Conservation (phyloP, 1,140 invertebrate genomes). For the Periplaneta americana region DNA sequence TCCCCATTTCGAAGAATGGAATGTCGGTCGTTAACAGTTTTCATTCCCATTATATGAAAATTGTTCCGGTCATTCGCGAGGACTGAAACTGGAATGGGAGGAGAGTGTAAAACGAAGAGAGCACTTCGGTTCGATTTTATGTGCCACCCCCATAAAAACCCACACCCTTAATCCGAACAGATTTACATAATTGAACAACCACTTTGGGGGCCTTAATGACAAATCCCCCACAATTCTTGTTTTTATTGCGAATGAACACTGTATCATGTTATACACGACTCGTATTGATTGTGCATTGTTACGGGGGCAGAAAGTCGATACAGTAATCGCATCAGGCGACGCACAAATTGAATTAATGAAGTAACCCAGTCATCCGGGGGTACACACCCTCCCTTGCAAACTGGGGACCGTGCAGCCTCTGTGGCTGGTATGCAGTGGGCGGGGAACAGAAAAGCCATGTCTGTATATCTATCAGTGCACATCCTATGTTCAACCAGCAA, state of each 20-base stretch:
- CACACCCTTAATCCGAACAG: neutral
- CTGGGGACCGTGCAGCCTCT: no score
- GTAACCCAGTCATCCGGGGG: neutral
- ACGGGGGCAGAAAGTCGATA: neutral
- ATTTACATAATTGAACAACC: neutral
- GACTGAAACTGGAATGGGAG: neutral
- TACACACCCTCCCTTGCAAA: neutral
- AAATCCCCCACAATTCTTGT: neutral
- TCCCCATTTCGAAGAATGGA: neutral
- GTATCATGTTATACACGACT: neutral
- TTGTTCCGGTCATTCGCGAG: neutral
- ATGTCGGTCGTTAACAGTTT: neutral
- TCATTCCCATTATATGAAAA: neutral
- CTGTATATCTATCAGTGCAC: no score
- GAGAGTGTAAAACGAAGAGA: neutral
- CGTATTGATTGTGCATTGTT: neutral
- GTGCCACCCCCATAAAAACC: neutral
- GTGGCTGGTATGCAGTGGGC: no score
- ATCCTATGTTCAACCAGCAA: no score
- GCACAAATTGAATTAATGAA: neutral
- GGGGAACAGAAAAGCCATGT: no score
- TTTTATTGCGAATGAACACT: neutral
- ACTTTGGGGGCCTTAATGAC: neutral
- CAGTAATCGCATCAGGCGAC: neutral
- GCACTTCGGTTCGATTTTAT: neutral